Conservation (phyloP, 2,888 invertebrate species). For the Drosophila anomalipes region DNA sequence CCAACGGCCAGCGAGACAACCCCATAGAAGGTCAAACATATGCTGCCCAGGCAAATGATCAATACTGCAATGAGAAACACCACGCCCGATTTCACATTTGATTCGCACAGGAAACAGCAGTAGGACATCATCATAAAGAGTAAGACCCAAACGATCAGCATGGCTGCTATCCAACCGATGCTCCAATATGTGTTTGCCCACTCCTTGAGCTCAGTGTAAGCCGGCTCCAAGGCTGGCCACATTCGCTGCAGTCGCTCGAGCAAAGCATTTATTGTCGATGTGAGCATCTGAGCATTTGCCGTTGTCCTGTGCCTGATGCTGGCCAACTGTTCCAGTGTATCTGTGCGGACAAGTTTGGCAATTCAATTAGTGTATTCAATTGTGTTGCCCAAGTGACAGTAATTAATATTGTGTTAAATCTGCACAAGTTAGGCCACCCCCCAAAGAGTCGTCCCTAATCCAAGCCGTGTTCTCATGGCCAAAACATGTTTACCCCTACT, state of each 20-base stretch:
- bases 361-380: conserved; percentile 61
- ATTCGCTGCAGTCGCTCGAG: conserved; percentile 81
- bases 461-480: neutral
- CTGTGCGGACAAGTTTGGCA: conserved; percentile 62
- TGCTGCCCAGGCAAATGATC: conserved; percentile 83
- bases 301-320: conserved; percentile 84
- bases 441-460: neutral
- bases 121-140: conserved; percentile 83
- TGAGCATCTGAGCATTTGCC: conserved; percentile 84
- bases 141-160: conserved; percentile 83
- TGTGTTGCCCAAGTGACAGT: conserved; percentile 51
- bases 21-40: conserved; percentile 82
- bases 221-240: conserved; percentile 81
- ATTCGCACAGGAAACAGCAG: conserved; percentile 84
- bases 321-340: conserved; percentile 84
- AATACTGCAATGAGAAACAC: conserved; percentile 82
- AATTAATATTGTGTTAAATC: conserved; percentile 68
- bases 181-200: conserved; percentile 84
- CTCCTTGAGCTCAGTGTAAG: conserved; percentile 79
- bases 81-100: conserved; percentile 83
- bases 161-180: conserved; percentile 82
- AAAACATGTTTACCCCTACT: conserved; percentile 2
- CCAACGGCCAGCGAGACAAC: conserved; percentile 83
- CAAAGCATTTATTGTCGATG: conserved; percentile 82
- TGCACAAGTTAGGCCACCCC: conserved; percentile 22